Conservation (phyloP, 2,888 invertebrate genomes). For the Yponomeuta cagnagella region DNA sequence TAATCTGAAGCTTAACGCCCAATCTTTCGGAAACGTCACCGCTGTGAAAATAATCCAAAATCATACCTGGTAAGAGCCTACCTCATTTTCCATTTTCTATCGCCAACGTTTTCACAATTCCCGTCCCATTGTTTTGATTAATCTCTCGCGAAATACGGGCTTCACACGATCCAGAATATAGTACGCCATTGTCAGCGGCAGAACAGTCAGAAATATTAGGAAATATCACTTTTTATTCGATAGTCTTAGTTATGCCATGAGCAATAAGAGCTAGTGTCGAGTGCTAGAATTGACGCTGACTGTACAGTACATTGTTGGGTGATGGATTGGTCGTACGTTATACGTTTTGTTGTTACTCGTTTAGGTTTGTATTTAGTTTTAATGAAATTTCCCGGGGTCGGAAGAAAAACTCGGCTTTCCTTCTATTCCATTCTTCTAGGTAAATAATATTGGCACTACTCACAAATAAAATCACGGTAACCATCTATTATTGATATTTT, state of each 20-base stretch:
- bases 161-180: slow-evolving; percentile 60
- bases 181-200: slow-evolving; percentile 30
- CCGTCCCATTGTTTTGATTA: slow-evolving; percentile 47
- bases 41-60: too few relatives aligned
- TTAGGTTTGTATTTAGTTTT: neutral
- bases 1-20: too few relatives aligned
- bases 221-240: neutral
- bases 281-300: neutral
- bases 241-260: neutral
- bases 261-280: neutral
- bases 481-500: too few relatives aligned
- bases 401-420: neutral
- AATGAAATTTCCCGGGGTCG: neutral
- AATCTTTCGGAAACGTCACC: too few relatives aligned
- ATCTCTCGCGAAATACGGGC: slow-evolving; percentile 41
- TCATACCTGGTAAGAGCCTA: neutral
- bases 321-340: neutral
- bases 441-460: neutral
- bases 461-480: neutral
- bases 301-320: neutral
- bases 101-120: slow-evolving; percentile 43
- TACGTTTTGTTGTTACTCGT: neutral
- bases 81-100: neutral
- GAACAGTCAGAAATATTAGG: neutral
- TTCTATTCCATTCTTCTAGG: neutral